Percentiles rank a stretch among this genome's conserved stretches.
These are phyloP conservation scores for Andrena bicolor DNA, from an alignment of 2,888 invertebrate species.

Conservation along the genomic window DNA sequence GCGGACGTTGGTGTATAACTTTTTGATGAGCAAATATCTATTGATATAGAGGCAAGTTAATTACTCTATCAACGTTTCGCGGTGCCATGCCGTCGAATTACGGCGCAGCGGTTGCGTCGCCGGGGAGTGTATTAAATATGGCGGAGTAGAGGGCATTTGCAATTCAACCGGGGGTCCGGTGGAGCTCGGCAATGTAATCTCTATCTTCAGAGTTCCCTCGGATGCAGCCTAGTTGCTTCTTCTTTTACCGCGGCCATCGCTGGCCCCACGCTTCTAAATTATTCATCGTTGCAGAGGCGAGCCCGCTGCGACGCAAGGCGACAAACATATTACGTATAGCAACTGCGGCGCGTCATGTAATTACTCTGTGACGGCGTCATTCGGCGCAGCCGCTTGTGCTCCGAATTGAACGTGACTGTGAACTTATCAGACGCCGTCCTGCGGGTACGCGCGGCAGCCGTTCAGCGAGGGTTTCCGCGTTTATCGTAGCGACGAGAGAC, in stretches of 20 bases:
- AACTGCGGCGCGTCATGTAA: conserved; percentile 22
- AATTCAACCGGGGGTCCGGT: conserved; percentile 44
- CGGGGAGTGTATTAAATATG: conserved; percentile 44
- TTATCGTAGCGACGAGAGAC: neutral
- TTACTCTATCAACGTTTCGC: conserved; percentile 31
- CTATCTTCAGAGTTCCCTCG: conserved; percentile 44
- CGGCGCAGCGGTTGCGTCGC: conserved; percentile 19
- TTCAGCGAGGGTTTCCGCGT: neutral
- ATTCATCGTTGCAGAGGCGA: conserved; percentile 40
- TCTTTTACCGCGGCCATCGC: conserved; percentile 18
- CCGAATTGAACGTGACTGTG: neutral
- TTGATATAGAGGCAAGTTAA: conserved; percentile 29
- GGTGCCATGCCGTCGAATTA: conserved; percentile 19
- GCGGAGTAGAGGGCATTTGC: conserved; percentile 41
- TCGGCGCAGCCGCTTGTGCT: neutral
- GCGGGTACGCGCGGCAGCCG: neutral
- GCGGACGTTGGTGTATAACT: neutral
- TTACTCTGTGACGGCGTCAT: conserved; percentile 28
- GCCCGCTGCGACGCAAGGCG: neutral
- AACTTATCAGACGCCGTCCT: conserved; percentile 17
- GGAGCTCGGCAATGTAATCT: conserved; percentile 45
- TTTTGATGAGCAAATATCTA: conserved; percentile 1
- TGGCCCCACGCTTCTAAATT: conserved; percentile 26
- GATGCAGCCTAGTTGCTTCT: conserved; percentile 10
- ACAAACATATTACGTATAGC: conserved; percentile 44